Conservation (phyloP, 2,888 invertebrate species). For the Drosophila prostipennis region DNA sequence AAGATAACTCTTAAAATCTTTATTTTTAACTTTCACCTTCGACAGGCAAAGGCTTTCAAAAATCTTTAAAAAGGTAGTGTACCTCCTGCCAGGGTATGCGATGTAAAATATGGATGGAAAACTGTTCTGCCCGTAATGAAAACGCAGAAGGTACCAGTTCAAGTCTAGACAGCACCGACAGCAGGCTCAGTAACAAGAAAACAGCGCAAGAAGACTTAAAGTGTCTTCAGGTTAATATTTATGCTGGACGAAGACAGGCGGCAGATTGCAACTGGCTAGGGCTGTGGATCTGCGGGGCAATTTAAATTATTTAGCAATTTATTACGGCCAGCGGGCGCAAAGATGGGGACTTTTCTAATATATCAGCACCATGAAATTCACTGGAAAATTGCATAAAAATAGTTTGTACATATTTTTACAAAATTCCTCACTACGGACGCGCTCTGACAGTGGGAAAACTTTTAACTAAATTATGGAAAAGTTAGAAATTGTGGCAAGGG, state of each 20-base stretch:
- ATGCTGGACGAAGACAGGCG: constrained; percentile 20
- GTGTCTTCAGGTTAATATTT: constrained; percentile 30
- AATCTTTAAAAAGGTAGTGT: too few relatives aligned
- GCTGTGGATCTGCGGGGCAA: constrained; percentile 11
- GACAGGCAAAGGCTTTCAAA: too few relatives aligned
- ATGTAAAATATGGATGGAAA: constrained; percentile 5
- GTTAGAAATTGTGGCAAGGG: constrained; percentile 26
- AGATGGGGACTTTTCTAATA: constrained; percentile 18
- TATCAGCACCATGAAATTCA: constrained; percentile 37
- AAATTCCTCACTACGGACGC: constrained; percentile 7
- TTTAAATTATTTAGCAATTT: constrained; percentile 59
- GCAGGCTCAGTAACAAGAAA: constrained; percentile 12
- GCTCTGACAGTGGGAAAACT: constrained; percentile 26
- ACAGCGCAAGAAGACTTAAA: constrained; percentile 7
- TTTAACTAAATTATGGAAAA: constrained; percentile 46
- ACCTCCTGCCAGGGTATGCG: background rate
- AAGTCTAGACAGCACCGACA: constrained; percentile 43
- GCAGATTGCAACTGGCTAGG: constrained; percentile 39
- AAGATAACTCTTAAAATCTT: too few relatives aligned
- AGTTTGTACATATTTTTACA: constrained; percentile 36
- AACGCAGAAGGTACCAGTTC: constrained; percentile 20
- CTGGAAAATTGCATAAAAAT: constrained; percentile 49
- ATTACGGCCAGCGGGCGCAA: constrained; percentile 29
- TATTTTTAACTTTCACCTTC: too few relatives aligned
- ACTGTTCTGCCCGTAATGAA: constrained; percentile 39